Conservation (phyloP, 2,113 vertebrate genomes). For the Atrichornis clamosus region DNA sequence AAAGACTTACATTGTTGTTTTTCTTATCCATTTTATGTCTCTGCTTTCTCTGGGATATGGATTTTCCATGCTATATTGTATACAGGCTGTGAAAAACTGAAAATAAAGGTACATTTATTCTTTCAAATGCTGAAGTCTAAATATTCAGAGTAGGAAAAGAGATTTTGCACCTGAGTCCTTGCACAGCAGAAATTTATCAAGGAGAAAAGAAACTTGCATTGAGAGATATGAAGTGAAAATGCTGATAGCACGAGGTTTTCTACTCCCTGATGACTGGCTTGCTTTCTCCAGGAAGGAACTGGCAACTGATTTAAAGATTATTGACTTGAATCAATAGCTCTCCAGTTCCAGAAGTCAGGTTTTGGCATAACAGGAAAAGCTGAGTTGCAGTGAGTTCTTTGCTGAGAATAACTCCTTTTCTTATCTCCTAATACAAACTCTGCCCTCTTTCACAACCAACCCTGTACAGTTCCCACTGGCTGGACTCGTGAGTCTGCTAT, state of each 20-base stretch:
- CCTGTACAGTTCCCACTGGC: background rate
- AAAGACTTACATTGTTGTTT: background rate
- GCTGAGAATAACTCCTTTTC: background rate
- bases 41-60: background rate
- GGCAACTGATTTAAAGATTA: background rate
- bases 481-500: background rate
- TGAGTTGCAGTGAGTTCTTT: background rate
- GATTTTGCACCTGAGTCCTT: background rate
- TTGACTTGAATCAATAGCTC: background rate
- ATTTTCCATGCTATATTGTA: background rate
- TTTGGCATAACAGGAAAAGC: background rate
- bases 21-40: background rate
- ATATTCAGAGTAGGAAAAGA: background rate
- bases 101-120: background rate
- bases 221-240: background rate
- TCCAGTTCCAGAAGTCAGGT: background rate
- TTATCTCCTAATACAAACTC: background rate
- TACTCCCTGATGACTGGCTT: background rate
- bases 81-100: background rate
- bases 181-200: background rate
- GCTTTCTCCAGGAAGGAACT: background rate
- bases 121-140: background rate
- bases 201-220: background rate
- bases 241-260: background rate
- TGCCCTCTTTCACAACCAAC: background rate